Evolutionary conservation across 2,113 vertebrate genomes (phyloP), one percentile per base, ranked within the genome.

Genomic region (Edolisoma coerulescens): DNA sequence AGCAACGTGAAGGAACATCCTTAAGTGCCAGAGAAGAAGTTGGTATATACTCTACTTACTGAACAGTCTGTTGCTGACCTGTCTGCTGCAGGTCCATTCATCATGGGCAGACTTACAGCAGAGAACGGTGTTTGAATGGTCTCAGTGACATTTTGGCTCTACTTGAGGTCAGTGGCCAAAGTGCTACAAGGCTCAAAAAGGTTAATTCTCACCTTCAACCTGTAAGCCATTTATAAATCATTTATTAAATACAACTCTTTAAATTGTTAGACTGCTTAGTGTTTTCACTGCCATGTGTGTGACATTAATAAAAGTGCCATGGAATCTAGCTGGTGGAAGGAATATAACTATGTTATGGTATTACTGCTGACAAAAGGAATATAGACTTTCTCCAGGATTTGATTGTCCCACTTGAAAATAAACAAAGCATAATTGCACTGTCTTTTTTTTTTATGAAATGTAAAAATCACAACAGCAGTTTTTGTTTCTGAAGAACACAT

Each of bases 21-120:
- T 42, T 41, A 63, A 45, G 27, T 84, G 30, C 27, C 56, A 78
- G 23, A 24, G 70, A 77, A 64, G 35, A 68, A 50, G 11, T 19
- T 70, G n/a, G 5, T 35, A 8, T 27, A 23, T 61, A 47, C 8
- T 15, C 17, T 41, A 8, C 6, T 39, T 65, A 37, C 0, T 0
- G 4, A 30, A 28, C 47, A 78, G 24, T 10, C 50, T 78, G 73
- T 61, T 11, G 9, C 45, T 50, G 54, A 52, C 53, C 52, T 39
- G 11, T 14, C 47, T 91, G 61, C 41, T 76, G 53, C 56, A 49
- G 16, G 7, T 42, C 35, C 13, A 22, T 63, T 59, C 4, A 1
- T 87, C 69, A 39, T 6, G 8, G 56, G 37, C 52, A 63, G 6
- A 13, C 54, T 61, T 93, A 60, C 1, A 77, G 44, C 35, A 54